Evolutionary conservation across 2,113 vertebrate species (phyloP).

Genomic region (Tragelaphus strepsiceros): DNA sequence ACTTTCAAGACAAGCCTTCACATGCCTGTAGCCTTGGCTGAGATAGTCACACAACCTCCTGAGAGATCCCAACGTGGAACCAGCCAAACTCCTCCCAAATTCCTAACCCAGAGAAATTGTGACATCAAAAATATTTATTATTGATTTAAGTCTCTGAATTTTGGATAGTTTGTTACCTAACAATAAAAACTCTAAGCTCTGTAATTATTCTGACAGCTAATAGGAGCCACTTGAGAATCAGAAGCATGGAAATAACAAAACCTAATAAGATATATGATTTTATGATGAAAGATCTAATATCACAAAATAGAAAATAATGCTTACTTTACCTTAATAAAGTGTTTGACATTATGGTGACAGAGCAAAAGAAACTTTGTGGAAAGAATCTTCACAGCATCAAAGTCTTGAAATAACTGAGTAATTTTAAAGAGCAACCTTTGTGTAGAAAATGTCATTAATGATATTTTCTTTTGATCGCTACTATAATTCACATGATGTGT

Average conservation of each 20-base stretch:
- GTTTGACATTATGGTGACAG: not conserved
- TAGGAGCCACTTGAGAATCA: not conserved
- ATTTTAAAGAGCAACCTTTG: constrained; percentile 37
- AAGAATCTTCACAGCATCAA: not conserved
- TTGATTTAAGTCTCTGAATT: not conserved
- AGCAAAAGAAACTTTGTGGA: not conserved
- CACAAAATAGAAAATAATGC: constrained; percentile 7
- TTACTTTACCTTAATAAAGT: not conserved
- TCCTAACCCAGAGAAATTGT: not conserved
- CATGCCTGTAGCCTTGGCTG: not conserved
- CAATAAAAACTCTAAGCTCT: not conserved
- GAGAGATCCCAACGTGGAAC: not conserved
- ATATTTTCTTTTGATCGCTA: not conserved
- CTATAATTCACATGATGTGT: not conserved
- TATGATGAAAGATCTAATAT: not conserved
- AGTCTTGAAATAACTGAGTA: not conserved
- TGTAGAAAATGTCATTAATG: constrained; percentile 24
- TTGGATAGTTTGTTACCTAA: not conserved
- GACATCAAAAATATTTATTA: not conserved
- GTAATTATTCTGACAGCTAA: not conserved
- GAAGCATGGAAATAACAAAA: not conserved
- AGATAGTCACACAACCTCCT: not conserved
- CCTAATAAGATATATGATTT: not conserved
- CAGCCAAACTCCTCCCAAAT: not conserved
- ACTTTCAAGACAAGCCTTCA: not conserved